Evolutionary conservation across 2,113 vertebrate genomes (phyloP).

Genomic region (Syngnathus floridae): DNA sequence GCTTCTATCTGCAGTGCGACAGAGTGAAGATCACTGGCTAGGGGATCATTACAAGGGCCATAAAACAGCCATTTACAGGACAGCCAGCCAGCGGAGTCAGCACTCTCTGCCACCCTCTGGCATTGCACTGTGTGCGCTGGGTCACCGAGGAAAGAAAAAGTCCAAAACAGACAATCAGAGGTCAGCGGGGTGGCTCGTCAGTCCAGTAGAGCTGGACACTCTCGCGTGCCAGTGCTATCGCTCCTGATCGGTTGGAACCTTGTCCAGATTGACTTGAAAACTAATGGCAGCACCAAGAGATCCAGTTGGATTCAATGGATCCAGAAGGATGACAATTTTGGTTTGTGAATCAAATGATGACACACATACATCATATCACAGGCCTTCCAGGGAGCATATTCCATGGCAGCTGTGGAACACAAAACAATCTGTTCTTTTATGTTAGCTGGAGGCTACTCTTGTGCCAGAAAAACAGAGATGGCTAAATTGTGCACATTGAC

Average conservation of each 20-base stretch:
- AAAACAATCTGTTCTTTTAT: conserved; percentile 13
- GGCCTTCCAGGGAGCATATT: conserved; percentile 9
- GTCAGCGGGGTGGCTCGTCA: conserved; percentile 13
- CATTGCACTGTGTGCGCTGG: conserved; percentile 42
- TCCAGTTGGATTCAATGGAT: too few relatives aligned
- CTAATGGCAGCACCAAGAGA: not conserved
- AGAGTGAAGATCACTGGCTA: conserved; percentile 60
- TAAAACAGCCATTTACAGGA: conserved; percentile 74
- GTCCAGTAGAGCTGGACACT: too few relatives aligned
- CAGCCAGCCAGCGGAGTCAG: conserved; percentile 63
- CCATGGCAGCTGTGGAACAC: conserved; percentile 22
- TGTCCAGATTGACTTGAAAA: not conserved
- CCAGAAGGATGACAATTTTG: too few relatives aligned
- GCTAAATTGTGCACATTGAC: conserved; percentile 14
- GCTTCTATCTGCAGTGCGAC: conserved; percentile 73
- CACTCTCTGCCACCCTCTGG: conserved; percentile 43
- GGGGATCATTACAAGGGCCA: conserved; percentile 70
- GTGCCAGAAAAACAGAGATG: conserved; percentile 7
- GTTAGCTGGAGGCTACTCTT: conserved; percentile 19
- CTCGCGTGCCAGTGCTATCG: too few relatives aligned
- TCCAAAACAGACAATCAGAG: conserved; percentile 50
- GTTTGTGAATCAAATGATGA: not conserved
- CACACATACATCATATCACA: not conserved
- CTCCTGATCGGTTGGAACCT: not conserved
- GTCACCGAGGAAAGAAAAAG: conserved; percentile 43